Evolutionary conservation across 2,113 vertebrate species (phyloP).

Genomic region (Chionomys nivalis): DNA sequence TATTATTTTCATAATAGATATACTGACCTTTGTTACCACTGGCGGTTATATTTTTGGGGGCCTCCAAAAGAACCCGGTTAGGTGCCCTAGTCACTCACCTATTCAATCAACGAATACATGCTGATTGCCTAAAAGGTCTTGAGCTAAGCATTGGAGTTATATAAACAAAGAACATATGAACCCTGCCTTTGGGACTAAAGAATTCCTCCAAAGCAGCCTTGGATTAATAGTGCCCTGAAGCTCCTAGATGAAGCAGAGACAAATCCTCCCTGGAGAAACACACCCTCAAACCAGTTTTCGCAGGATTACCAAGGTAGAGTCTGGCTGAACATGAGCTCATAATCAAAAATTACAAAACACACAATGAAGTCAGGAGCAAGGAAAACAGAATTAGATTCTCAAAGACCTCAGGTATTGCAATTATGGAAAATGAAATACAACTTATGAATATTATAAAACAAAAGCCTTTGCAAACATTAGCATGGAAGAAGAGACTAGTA

Average conservation of each 20-base stretch:
- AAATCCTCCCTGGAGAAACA: constrained; percentile 53
- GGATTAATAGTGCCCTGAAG: constrained; percentile 48
- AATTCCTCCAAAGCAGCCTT: constrained; percentile 40
- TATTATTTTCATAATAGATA: constrained; percentile 38
- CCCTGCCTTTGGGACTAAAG: constrained; percentile 32
- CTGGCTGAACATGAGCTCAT: constrained; percentile 49
- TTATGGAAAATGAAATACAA: constrained; percentile 40
- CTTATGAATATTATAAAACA: constrained; percentile 35
- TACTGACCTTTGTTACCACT: constrained; percentile 44
- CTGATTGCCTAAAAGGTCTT: constrained; percentile 1
- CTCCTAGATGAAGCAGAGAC: constrained; percentile 47
- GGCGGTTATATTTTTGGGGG: neutral
- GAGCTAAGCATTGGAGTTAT: constrained; percentile 33
- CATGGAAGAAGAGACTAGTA: neutral
- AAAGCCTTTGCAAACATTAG: constrained; percentile 46
- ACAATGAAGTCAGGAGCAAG: constrained; percentile 63
- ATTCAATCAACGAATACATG: constrained; percentile 49
- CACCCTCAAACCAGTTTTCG: constrained; percentile 45
- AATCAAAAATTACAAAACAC: constrained; percentile 70
- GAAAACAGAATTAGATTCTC: constrained; percentile 44
- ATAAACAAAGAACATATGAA: constrained; percentile 32
- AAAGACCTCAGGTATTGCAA: constrained; percentile 47
- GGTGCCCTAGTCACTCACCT: constrained; percentile 13
- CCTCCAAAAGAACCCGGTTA: neutral
- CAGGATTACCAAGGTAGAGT: constrained; percentile 53